Evolutionary conservation across 2,888 invertebrate species (phyloP).

Genomic region (Frankliniella fusca): DNA sequence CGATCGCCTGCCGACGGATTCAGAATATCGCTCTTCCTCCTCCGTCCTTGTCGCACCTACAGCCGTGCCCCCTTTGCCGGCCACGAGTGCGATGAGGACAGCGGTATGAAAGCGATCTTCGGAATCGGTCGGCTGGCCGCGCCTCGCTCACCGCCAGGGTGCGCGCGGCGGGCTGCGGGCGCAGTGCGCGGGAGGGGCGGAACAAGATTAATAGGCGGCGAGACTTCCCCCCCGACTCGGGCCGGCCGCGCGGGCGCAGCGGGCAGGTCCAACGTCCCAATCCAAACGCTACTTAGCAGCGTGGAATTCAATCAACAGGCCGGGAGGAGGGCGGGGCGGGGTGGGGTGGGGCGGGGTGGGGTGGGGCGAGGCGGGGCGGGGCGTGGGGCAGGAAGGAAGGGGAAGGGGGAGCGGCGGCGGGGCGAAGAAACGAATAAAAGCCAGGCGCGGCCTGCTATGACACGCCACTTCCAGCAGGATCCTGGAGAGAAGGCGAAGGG

Average conservation of each 20-base stretch:
- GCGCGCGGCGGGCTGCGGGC: background rate
- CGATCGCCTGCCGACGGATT: no score
- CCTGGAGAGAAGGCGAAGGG: background rate
- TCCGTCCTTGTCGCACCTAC: no score
- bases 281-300: constrained; percentile 2
- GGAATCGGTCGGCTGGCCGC: no score
- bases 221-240: background rate
- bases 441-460: background rate
- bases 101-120: no score
- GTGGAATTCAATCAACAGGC: constrained; percentile 11
- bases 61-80: no score
- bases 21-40: no score
- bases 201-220: background rate
- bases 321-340: background rate
- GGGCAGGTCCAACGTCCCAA: background rate
- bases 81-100: no score
- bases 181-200: background rate
- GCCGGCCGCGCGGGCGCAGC: background rate
- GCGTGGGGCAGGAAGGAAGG: background rate
- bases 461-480: constrained; percentile 9
- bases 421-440: no score
- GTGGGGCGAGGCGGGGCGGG: background rate
- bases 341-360: background rate
- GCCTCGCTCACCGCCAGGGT: background rate
- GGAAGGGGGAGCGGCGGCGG: background rate